These are phyloP conservation scores for Norana najaformis DNA, from an alignment of 2,888 invertebrate genomes.

Conservation along the genomic window DNA sequence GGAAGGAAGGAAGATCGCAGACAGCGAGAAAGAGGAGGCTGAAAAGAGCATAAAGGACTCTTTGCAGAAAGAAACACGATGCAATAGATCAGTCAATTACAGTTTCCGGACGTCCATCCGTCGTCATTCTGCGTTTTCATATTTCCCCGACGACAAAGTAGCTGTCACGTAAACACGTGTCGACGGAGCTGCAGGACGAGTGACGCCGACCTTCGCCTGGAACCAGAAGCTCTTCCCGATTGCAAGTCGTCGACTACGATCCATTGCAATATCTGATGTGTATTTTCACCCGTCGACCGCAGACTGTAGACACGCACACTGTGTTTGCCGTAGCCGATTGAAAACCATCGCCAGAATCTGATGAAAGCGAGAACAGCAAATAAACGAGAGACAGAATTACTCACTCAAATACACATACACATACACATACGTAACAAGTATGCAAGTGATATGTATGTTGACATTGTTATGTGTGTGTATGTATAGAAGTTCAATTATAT, in stretches of 20 bases:
- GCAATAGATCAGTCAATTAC: background rate
- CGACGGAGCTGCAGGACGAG: background rate
- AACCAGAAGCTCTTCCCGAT: background rate
- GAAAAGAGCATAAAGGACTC: background rate
- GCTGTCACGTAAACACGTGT: background rate
- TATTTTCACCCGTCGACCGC: background rate
- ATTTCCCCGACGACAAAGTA: background rate
- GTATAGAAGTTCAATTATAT: background rate
- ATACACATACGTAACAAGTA: background rate
- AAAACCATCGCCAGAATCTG: slow-evolving; percentile 13
- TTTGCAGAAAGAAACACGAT: background rate
- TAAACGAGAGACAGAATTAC: background rate
- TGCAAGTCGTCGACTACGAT: background rate
- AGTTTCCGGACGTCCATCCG: background rate
- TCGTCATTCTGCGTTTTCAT: background rate
- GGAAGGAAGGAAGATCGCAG: too few relatives aligned
- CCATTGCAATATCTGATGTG: background rate
- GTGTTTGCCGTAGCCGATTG: background rate
- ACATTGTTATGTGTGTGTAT: background rate
- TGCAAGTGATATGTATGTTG: background rate
- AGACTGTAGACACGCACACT: background rate
- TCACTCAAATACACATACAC: background rate
- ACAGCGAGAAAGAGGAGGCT: background rate
- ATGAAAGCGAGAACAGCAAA: slow-evolving; percentile 6
- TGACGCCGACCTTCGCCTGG: slow-evolving; percentile 2